These are phyloP conservation scores for Resseliella maxima DNA, from an alignment of 2,888 invertebrate species.

Conservation along the genomic window DNA sequence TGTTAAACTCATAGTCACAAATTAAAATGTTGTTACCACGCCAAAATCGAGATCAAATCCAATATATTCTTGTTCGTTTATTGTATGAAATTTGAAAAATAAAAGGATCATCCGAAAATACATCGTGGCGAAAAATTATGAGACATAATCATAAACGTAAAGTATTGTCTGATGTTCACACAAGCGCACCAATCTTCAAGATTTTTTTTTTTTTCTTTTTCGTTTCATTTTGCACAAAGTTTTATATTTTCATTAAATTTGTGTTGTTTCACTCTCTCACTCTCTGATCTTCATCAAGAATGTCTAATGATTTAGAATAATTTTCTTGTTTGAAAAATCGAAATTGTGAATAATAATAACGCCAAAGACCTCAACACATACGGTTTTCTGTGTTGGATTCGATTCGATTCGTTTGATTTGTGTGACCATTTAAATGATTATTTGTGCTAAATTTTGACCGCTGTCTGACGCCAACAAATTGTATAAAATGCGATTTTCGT, in stretches of 20 bases:
- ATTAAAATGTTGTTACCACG: neutral
- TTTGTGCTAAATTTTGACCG: neutral
- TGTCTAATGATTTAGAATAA: too few species aligned
- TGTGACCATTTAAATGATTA: neutral
- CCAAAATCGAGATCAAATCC: neutral
- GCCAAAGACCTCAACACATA: too few species aligned
- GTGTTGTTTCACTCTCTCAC: neutral
- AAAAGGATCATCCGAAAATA: constrained; percentile 23
- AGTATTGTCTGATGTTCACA: constrained; percentile 30
- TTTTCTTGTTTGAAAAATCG: too few species aligned
- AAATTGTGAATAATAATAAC: too few species aligned
- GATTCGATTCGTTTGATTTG: neutral
- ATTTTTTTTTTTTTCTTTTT: neutral
- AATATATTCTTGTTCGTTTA: neutral
- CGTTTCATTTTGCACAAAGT: neutral
- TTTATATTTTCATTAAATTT: neutral
- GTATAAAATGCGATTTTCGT: neutral
- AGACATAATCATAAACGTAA: constrained; percentile 24
- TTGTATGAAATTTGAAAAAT: neutral
- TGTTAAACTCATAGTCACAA: too few species aligned
- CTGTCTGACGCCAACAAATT: neutral
- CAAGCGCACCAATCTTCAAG: neutral
- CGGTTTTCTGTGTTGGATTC: neutral
- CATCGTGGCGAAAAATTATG: neutral
- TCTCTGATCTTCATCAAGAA: neutral